A percentile compares a stretch with the other conserved stretches of the same genome.
phyloP scores from a whole-genome alignment of 2,797 vertebrate genomes.

The Poliocrania exsul region DNA sequence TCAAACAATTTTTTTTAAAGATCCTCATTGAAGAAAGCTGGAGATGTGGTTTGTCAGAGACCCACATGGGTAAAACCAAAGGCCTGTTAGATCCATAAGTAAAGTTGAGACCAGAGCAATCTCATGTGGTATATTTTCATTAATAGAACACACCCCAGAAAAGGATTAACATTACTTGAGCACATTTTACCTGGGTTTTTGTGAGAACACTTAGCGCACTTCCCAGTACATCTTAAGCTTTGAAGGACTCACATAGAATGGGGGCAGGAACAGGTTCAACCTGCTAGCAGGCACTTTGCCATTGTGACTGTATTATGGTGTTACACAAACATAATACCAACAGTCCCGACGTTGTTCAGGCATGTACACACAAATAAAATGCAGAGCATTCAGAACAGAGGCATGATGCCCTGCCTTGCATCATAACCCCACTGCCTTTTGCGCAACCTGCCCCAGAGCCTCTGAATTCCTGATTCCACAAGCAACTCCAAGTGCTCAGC shows the following conservation, averaged over 20 bases:
- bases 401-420: background rate
- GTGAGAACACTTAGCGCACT: background rate
- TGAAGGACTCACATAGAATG: background rate
- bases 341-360: background rate
- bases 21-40: background rate
- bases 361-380: background rate
- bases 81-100: background rate
- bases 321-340: background rate
- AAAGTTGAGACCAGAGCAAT: background rate
- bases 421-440: background rate
- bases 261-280: background rate
- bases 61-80: background rate
- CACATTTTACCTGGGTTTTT: background rate
- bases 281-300: background rate
- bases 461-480: background rate
- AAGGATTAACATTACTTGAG: background rate
- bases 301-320: accelerated
- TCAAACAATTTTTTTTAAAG: background rate
- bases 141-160: background rate
- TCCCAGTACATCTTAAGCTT: background rate
- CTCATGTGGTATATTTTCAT: background rate
- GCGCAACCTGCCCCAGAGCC: background rate
- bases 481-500: background rate
- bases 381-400: background rate
- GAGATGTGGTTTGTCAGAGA: background rate